Conservation (phyloP, 2,113 vertebrate genomes). For the Paramormyrops kingsleyae region DNA sequence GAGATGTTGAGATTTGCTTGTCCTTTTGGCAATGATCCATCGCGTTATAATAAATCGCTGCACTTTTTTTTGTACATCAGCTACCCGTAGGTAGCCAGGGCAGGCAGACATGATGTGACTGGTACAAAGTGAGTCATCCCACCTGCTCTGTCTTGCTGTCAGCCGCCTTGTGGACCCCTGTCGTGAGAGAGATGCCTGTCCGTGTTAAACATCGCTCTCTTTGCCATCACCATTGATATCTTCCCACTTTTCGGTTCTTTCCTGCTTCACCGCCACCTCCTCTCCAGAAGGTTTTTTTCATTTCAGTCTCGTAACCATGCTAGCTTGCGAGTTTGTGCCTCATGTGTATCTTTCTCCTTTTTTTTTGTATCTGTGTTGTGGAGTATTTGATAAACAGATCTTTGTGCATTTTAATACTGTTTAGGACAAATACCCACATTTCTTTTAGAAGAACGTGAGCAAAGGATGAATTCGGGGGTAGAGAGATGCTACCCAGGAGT, state of each 20-base stretch:
- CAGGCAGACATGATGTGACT: slow-evolving; percentile 99
- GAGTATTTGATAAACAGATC: slow-evolving; percentile 33
- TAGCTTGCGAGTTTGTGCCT: slow-evolving; percentile 71
- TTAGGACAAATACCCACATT: slow-evolving; percentile 12
- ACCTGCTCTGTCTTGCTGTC: slow-evolving; percentile 75
- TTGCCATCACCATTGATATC: slow-evolving; percentile 56
- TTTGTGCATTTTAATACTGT: slow-evolving; percentile 50
- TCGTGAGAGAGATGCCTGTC: slow-evolving; percentile 79
- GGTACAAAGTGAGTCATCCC: slow-evolving; percentile 98
- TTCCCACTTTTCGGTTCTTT: slow-evolving; percentile 53
- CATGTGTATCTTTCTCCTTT: slow-evolving; percentile 48
- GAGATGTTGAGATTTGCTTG: slow-evolving; percentile 54
- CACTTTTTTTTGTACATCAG: slow-evolving; percentile 97
- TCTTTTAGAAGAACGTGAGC: background rate
- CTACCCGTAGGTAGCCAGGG: slow-evolving; percentile 99
- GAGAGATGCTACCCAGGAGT: background rate
- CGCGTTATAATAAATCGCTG: slow-evolving; percentile 88
- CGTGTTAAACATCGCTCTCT: slow-evolving; percentile 74
- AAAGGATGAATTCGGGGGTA: background rate
- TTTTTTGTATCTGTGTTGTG: slow-evolving; percentile 61
- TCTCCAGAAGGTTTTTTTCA: slow-evolving; percentile 60
- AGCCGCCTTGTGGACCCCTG: slow-evolving; percentile 76
- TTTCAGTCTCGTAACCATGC: slow-evolving; percentile 63
- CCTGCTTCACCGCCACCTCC: slow-evolving; percentile 50
- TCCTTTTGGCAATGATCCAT: slow-evolving; percentile 71